Evolutionary conservation across 2,888 invertebrate genomes (phyloP), one percentile per base, ranked within the genome.

Genomic region (Orthosia gracilis): DNA sequence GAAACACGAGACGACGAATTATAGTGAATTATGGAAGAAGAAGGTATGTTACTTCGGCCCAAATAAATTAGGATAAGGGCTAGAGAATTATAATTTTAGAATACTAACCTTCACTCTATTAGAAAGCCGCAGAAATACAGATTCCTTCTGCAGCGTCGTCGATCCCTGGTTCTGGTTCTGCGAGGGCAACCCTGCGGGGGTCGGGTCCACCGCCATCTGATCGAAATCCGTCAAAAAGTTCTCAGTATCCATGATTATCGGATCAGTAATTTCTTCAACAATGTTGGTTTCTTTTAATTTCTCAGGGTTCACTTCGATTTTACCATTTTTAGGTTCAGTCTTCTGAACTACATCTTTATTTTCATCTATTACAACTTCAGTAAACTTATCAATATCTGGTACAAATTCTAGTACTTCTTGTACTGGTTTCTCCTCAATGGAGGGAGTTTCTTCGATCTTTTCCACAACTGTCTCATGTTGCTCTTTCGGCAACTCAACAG

Each of bases 81-180:
- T 40, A 40, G 40, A 40, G 9, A 40, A 40, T 40, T 40, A 40
- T 40, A 40, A 40, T 40, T 40, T 40, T 40, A 40, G 40, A 9
- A 55, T 83, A 89, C 95, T 91, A 90, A 98, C 98, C 97, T 99
- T 99, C 73, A 99, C 99, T 90, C 99, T 97, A 94, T 99, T 99
- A 76, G 99, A 99, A 75, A 99, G 97, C 85, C 99, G 97, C 91
- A 99, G 97, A 92, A 99, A 99, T n/a, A 99, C 98, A 13, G 99
- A 99, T 94, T 99, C 99, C 88, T 99, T 99, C 90, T 98, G 98
- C 75, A 96, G 92, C 26, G 94, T 93, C 47, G 91, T 88, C 82
- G 93, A 94, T 17, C 90, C 93, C 82, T 92, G 95, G 74, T 94
- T 93, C 72, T 95, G 94, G 73, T 89, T 94, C 21, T 87, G 91